Evolutionary conservation across 2,888 invertebrate species (phyloP), one percentile per base, ranked within the genome.

Genomic region (Lasioglossum zephyrum): DNA sequence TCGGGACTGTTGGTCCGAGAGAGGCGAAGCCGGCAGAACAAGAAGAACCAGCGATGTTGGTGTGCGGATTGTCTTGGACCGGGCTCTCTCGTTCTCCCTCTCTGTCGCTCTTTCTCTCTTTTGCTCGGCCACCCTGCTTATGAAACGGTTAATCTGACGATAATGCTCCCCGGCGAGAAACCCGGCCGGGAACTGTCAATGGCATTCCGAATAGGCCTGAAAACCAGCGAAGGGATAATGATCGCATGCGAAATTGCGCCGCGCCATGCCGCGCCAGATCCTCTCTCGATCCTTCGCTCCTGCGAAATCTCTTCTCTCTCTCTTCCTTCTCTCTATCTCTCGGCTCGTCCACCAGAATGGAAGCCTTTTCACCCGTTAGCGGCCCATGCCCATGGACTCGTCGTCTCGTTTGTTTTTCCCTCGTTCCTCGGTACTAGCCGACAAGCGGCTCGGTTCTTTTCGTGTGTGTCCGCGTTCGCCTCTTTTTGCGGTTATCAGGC

Each of bases 81-180:
- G 44, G 66, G 82, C 26, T 53, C 26, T 53, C 66, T 18, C 66
- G 16, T 8, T 9, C 36, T 18, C 9, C 36, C 22, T 3, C 36
- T 36, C 22, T 18, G 0, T 36, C 18, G 18, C 66, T 66, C 36
- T 18, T 8, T 36, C 36, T 36, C 36, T 66, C 36, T 66, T 36
- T 66, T 8, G 16, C 36, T 66, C 72, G 85, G 76, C 87, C 88
- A 88, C 85, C 87, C 87, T 85, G 85, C 85, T 88, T 85, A 85
- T 90, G 90, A 85, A 90, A 90, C 90, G 85, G 90, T 90, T 88
- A 87, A 90, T 87, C 85, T 79, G 87, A 79, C 87, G 90, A 88
- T 90, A 90, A 88, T 90, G 84, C 88, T 81, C 74, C 79, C 82
- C 36, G 73, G 82, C 84, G 84, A 84, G 87, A 79, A 79, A 77